Base-by-base conservation (phyloP, 2,797 vertebrate species). In the Scolopax bukidnonensis region DNA sequence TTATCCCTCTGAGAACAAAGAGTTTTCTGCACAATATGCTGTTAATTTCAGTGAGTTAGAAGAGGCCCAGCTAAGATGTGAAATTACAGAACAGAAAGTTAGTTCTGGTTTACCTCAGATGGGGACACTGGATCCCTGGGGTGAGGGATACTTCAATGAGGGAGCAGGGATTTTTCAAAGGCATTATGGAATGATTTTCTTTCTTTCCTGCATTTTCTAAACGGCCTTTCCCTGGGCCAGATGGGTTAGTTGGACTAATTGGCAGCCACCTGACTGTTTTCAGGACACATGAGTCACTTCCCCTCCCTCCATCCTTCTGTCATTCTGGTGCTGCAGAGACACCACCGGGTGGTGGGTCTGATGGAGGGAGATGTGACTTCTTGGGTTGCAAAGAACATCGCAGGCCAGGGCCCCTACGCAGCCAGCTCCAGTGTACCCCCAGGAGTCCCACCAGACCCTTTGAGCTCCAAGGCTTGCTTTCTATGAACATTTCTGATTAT, bases 221-320 rank as follows among this genome's bases (percentile, higher is more conserved):
- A 93, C 28, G 56, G 80, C 38, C 60, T 91, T 94, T 93, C 60
- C 68, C n/a, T 81, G 60, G 83, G 67, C 88, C 96, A 95, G 85
- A 90, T 96, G 94, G 93, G 93, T 91, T 91, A 69, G 89, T 80
- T 71, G 75, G 51, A 83, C 67, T 95, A 95, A 93, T 80, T 90
- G 91, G 80, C 80, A 95, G 57, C 53, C 0, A 1, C 53, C 50
- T 89, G 85, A 33, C 87, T 84, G 73, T 82, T 86, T 86, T 90
- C 65, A 69, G 85, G 89, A 76, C 80, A 93, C 91, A 67, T 27
- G 79, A 95, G 85, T 90, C 85, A 74, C 83, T 90, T 93, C 71
- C 38, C 20, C 87, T 83, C 82, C 75, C 57, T 92, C 57, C 87
- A 47, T 61, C 90, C 92, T 94, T 93, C 89, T 95, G 87, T 82